A percentile compares a stretch with the other conserved stretches of the same genome.
Evolutionary conservation across 2,888 invertebrate genomes (phyloP).

Genomic region (Hirtodrosophila histrioides): DNA sequence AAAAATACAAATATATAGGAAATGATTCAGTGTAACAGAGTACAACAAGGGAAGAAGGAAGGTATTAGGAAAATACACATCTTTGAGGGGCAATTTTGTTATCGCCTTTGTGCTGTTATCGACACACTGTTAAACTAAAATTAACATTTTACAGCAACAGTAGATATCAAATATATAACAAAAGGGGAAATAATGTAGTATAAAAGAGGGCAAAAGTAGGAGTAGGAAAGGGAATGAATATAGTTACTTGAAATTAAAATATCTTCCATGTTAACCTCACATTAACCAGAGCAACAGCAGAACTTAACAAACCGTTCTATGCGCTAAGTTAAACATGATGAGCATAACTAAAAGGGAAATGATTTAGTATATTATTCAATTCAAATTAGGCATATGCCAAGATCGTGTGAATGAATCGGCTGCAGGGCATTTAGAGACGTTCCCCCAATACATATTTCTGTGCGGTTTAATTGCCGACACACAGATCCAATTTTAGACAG

Average conservation of each 20-base stretch:
- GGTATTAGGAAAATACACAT: no score
- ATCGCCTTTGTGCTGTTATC: neutral
- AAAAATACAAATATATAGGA: no score
- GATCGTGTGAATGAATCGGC: neutral
- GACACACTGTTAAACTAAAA: constrained; percentile 5
- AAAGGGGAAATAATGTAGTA: neutral
- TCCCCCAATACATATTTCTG: constrained; percentile 29
- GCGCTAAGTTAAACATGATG: no score
- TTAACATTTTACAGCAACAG: constrained; percentile 2
- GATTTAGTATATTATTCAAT: constrained; percentile 29
- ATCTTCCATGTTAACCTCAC: no score
- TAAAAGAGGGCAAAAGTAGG: no score
- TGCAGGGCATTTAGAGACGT: constrained; percentile 4
- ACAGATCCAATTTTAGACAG: constrained; percentile 61
- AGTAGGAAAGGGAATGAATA: no score
- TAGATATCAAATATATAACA: neutral
- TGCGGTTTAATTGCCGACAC: constrained; percentile 57
- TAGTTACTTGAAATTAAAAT: no score
- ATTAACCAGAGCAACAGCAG: no score
- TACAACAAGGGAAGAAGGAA: no score
- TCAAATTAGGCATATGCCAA: constrained; percentile 27
- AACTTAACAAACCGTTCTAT: no score
- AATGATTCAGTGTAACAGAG: no score
- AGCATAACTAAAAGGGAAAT: neutral
- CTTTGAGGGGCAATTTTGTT: no score